These are phyloP conservation scores for Drosophila jambulina DNA, from an alignment of 1,140 invertebrate genomes.

Conservation along the genomic window DNA sequence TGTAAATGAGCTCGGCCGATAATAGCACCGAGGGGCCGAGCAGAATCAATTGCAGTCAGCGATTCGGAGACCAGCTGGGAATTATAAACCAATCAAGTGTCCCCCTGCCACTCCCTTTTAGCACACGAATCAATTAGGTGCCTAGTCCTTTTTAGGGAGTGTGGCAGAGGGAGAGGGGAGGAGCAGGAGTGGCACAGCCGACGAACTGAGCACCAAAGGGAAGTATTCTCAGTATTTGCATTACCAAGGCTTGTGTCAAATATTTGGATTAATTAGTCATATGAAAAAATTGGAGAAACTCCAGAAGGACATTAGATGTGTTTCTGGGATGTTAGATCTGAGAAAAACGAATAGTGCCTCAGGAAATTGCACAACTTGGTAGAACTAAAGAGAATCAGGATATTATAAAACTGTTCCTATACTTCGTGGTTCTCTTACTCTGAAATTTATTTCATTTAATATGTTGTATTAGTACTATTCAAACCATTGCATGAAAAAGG, in stretches of 20 bases:
- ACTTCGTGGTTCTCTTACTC: no score
- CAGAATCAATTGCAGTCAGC: constrained; percentile 35
- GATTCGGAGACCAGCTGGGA: constrained; percentile 26
- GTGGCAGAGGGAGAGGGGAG: not conserved
- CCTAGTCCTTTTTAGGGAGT: constrained; percentile 3
- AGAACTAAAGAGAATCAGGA: no score
- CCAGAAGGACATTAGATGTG: not conserved
- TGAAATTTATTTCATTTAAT: no score
- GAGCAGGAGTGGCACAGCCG: not conserved
- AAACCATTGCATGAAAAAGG: no score
- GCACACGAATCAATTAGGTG: constrained; percentile 28
- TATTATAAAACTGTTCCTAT: no score
- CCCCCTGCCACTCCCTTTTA: not conserved
- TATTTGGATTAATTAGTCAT: not conserved
- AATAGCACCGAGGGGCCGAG: constrained; percentile 12
- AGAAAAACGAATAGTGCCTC: no score
- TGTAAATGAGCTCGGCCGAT: constrained; percentile 39
- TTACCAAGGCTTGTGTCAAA: not conserved
- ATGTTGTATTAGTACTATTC: no score
- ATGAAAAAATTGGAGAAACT: not conserved
- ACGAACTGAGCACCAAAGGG: not conserved
- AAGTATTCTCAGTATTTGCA: not conserved
- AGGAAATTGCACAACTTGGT: no score
- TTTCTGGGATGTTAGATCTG: no score
- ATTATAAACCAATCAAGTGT: constrained; percentile 29